Percentiles rank a stretch among this genome's conserved stretches.
Evolutionary conservation across 2,888 invertebrate genomes (phyloP).

Genomic region (Chironomus riparius): DNA sequence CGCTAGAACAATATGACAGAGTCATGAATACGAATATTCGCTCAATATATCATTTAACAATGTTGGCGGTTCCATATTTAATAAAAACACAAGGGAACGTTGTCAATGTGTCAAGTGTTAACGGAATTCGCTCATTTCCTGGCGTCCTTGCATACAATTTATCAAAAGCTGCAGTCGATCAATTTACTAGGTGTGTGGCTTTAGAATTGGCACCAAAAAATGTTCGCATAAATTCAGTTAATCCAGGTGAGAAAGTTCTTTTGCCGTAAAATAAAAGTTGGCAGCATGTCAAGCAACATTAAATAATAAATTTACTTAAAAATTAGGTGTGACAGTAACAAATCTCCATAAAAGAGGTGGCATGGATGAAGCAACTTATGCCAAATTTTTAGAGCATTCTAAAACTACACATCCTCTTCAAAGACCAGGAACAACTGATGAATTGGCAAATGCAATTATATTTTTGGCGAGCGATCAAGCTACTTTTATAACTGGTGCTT

Average conservation of each 20-base stretch:
- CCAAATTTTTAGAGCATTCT: constrained; percentile 52
- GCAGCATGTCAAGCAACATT: not conserved
- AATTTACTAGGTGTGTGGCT: constrained; percentile 61
- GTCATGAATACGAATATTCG: constrained; percentile 80
- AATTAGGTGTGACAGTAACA: constrained; percentile 48
- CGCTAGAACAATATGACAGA: constrained; percentile 71
- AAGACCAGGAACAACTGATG: constrained; percentile 50
- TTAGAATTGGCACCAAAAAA: constrained; percentile 49
- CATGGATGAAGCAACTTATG: constrained; percentile 51
- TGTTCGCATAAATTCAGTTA: constrained; percentile 57
- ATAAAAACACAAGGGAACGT: constrained; percentile 68
- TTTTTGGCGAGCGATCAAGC: constrained; percentile 58
- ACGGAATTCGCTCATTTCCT: constrained; percentile 56
- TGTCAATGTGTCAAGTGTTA: constrained; percentile 84
- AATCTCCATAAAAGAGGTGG: constrained; percentile 58
- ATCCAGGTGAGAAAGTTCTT: constrained; percentile 46
- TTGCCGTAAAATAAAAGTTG: not conserved
- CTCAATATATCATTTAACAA: constrained; percentile 64
- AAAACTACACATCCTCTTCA: constrained; percentile 61
- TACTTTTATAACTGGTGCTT: constrained; percentile 64
- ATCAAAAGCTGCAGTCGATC: constrained; percentile 64
- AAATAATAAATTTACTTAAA: not conserved
- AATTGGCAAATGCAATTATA: constrained; percentile 60
- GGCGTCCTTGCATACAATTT: constrained; percentile 57
- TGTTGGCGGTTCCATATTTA: constrained; percentile 72